These are phyloP conservation scores for Eupristina koningsbergeri DNA, from an alignment of 1,140 invertebrate species.

Conservation along the genomic window DNA sequence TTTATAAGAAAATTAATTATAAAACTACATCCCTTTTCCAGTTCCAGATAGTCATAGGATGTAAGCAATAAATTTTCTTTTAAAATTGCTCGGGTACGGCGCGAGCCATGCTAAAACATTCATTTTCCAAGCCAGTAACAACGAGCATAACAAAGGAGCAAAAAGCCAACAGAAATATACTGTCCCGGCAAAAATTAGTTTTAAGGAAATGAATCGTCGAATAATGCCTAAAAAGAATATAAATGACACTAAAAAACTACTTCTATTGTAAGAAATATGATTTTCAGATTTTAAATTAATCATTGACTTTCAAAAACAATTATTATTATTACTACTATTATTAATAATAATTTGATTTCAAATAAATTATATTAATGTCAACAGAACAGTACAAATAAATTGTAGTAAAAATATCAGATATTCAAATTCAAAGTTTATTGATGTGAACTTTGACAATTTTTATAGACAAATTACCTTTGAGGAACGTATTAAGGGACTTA, in stretches of 20 bases:
- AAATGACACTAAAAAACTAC: constrained; percentile 30
- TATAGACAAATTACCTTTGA: neutral
- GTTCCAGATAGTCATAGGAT: constrained; percentile 21
- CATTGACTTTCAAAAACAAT: too few relatives aligned
- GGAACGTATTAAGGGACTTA: too few relatives aligned
- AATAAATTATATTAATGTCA: neutral
- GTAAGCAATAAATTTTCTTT: constrained; percentile 35
- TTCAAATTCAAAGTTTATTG: neutral
- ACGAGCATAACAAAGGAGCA: constrained; percentile 66
- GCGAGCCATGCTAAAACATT: constrained; percentile 70
- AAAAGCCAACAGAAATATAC: constrained; percentile 48
- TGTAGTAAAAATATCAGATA: neutral
- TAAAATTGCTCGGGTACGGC: constrained; percentile 56
- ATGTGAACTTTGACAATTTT: too few relatives aligned
- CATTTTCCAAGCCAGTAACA: constrained; percentile 72
- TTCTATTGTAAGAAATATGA: constrained; percentile 25
- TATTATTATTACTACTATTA: neutral
- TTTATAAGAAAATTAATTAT: neutral
- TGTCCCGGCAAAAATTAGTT: neutral
- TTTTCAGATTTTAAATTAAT: neutral
- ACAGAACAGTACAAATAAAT: neutral
- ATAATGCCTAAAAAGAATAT: constrained; percentile 9
- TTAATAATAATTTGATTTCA: neutral
- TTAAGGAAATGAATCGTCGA: neutral
- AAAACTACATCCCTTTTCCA: neutral